These are phyloP conservation scores for Nemapogon koenigi DNA, from an alignment of 2,888 invertebrate species.

Conservation along the genomic window DNA sequence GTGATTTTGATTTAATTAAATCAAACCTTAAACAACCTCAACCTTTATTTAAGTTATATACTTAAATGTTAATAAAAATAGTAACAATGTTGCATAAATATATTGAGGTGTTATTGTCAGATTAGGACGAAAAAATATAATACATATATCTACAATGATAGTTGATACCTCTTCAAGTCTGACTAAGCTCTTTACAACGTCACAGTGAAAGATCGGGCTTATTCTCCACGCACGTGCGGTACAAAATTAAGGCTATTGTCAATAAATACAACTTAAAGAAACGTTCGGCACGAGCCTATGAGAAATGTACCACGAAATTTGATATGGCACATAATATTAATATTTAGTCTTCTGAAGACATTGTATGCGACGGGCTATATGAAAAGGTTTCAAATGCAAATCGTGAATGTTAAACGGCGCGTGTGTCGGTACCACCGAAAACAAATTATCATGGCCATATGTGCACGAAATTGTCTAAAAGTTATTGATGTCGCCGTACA, in stretches of 20 bases:
- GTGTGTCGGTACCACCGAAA: constrained; percentile 55
- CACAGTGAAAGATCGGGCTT: constrained; percentile 15
- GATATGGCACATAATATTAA: constrained; percentile 49
- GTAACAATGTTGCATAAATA: too few relatives aligned
- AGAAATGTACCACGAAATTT: constrained; percentile 61
- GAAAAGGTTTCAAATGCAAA: constrained; percentile 60
- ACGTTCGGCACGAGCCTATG: constrained; percentile 47
- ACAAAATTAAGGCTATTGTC: constrained; percentile 48
- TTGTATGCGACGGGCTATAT: constrained; percentile 33
- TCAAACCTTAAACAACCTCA: too few relatives aligned
- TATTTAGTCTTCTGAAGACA: constrained; percentile 41
- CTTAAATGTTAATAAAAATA: too few relatives aligned
- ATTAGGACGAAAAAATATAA: too few relatives aligned
- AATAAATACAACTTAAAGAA: constrained; percentile 30
- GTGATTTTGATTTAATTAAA: too few relatives aligned
- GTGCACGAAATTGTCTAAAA: constrained; percentile 54
- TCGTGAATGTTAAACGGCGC: constrained; percentile 55
- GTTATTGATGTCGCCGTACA: constrained; percentile 51
- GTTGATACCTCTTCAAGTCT: too few relatives aligned
- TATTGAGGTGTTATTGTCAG: too few relatives aligned
- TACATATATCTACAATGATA: too few relatives aligned
- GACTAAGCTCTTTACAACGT: too few relatives aligned
- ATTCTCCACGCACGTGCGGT: constrained; percentile 55
- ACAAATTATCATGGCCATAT: constrained; percentile 65
- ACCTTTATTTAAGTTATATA: too few relatives aligned